Conservation (phyloP, 2,113 vertebrate genomes). For the Amphilophus citrinellus region DNA sequence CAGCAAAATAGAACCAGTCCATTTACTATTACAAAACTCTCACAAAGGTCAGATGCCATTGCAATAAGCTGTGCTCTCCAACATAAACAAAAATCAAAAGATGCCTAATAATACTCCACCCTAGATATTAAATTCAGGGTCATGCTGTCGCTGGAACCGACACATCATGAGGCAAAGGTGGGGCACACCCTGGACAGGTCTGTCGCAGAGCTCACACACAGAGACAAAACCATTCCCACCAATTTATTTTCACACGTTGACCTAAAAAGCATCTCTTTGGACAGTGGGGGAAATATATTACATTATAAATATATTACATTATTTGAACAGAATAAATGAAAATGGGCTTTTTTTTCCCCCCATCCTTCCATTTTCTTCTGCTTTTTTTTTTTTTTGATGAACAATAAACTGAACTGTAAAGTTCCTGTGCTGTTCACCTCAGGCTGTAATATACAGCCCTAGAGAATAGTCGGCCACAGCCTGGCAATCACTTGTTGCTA, state of each 20-base stretch:
- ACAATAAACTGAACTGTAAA: too few relatives aligned
- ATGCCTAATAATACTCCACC: neutral
- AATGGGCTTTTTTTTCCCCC: too few relatives aligned
- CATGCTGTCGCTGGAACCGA: neutral
- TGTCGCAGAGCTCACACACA: neutral
- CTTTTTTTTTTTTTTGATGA: too few relatives aligned
- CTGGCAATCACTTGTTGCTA: too few relatives aligned
- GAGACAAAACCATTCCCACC: neutral
- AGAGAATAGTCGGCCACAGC: too few relatives aligned
- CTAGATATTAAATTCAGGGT: neutral
- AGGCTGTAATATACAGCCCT: too few relatives aligned
- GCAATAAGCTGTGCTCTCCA: neutral
- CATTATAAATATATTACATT: too few relatives aligned
- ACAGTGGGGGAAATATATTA: neutral
- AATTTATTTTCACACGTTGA: neutral
- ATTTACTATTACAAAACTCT: neutral
- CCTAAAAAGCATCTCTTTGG: neutral
- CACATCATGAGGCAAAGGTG: neutral
- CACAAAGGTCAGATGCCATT: neutral
- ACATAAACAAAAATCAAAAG: neutral
- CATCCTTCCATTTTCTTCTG: too few relatives aligned
- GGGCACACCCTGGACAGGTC: neutral
- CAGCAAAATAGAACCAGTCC: too few relatives aligned
- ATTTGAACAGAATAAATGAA: too few relatives aligned
- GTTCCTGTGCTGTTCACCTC: too few relatives aligned